Base-by-base conservation (phyloP, 2,888 invertebrate genomes). In the Cephonodes hylas region DNA sequence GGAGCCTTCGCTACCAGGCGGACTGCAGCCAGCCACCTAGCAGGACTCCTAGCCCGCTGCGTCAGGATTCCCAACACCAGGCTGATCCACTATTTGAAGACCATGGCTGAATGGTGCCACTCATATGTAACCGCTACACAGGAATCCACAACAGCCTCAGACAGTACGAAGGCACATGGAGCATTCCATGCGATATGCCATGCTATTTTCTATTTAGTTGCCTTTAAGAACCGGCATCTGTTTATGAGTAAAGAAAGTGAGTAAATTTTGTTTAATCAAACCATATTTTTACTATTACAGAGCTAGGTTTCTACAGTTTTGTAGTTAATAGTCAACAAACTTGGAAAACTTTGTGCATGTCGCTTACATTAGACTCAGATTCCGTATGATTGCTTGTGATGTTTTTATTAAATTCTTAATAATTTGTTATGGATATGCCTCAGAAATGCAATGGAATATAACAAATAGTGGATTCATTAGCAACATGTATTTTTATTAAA, bases 161-260 rank as follows among this genome's bases (percentile, higher is more conserved):
- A 93, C 63, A 86, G 86, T 57, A 65, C 83, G 2, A 94, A 95
- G 73, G 94, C 95, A 0, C 98, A 99, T 80, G 94, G 95, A 3
- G 96, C 98, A 0, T 99, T 99, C 88, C 98, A 98, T 81, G 95
- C 97, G 0, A 94, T 98, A 3, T 98, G 98, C 73, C 99, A 99
- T 85, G 95, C 97, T 0, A 92, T 99, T 48, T 99, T 99, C 89
- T 98, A 99, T 85, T 93, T 98, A 15, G 95, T 99, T 64, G 96
- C 97, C 0, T 99, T 98, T 83, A 95, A 98, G 64, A 96, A 97
- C 81, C 95, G 95, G 72, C 96, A 98, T 78, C 93, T 99, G 71
- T 95, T 97, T 46, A 93, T 93, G 62, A 94, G 93, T 72, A 95
- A 95, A 81, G 96, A 96, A 91, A 96, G 98, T 97, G 85, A 94